These are phyloP conservation scores for Papilio elwesi DNA, from an alignment of 2,888 invertebrate species.

Conservation along the genomic window DNA sequence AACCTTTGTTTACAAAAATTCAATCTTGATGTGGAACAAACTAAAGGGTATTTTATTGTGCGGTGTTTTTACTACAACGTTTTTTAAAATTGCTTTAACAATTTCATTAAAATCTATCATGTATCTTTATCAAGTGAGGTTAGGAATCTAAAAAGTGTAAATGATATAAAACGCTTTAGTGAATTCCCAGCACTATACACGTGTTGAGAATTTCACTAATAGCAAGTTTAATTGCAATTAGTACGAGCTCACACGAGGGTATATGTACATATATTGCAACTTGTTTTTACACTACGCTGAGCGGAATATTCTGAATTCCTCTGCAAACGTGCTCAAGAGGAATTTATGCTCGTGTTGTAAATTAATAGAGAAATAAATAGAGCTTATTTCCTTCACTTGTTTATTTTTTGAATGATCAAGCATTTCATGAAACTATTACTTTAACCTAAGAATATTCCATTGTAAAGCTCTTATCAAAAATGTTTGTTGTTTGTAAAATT, in stretches of 20 bases:
- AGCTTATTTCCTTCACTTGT: neutral
- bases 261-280: slow-evolving; percentile 36
- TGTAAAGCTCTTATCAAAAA: no score
- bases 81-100: no score
- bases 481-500: no score
- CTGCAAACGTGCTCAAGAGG: slow-evolving; percentile 12
- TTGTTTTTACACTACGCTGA: slow-evolving; percentile 35
- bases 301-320: slow-evolving; percentile 32
- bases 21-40: no score
- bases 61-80: no score
- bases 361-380: neutral
- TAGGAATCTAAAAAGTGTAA: slow-evolving; percentile 2
- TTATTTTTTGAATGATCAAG: neutral
- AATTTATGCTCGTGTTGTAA: neutral
- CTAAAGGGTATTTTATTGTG: no score
- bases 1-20: no score
- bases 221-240: slow-evolving; percentile 39
- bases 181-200: slow-evolving; percentile 9
- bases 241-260: slow-evolving; percentile 14
- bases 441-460: no score
- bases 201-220: no score
- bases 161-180: slow-evolving; percentile 22
- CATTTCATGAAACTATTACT: no score
- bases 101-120: no score
- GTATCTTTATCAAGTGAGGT: neutral